phyloP scores from a whole-genome alignment of 2,797 vertebrate genomes.

The Denticeps clupeoides region DNA sequence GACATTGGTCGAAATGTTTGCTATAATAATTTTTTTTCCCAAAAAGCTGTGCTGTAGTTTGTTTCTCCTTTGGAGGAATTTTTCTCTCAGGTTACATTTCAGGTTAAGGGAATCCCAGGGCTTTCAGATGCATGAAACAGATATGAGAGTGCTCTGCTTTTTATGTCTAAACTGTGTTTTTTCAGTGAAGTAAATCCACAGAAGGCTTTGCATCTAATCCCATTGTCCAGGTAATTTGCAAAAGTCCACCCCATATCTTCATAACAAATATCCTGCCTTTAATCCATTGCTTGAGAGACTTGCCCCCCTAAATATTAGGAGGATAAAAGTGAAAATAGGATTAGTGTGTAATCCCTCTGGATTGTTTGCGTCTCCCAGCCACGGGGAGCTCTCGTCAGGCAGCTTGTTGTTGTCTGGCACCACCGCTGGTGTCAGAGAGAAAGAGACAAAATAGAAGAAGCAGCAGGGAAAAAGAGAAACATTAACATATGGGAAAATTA shows the following conservation, averaged over 20 bases:
- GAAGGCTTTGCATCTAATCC: slow-evolving; percentile 37
- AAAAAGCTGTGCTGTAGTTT: too few species aligned
- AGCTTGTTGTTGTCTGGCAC: slow-evolving; percentile 42
- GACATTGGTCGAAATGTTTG: too few species aligned
- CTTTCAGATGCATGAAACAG: too few species aligned
- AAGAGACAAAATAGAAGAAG: neutral
- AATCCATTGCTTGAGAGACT: slow-evolving; percentile 45
- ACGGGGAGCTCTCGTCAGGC: slow-evolving; percentile 40
- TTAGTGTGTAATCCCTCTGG: slow-evolving; percentile 60
- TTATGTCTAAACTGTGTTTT: too few species aligned
- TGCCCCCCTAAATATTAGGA: slow-evolving; percentile 50
- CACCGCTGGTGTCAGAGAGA: neutral
- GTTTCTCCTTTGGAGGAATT: too few species aligned
- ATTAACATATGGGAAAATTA: too few species aligned
- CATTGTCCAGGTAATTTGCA: slow-evolving; percentile 42
- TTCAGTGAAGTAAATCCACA: neutral
- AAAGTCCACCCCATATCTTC: slow-evolving; percentile 36
- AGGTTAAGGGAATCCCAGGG: too few species aligned
- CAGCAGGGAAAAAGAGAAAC: neutral
- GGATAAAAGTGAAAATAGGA: slow-evolving; percentile 64
- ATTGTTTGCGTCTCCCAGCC: slow-evolving; percentile 61
- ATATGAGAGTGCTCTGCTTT: too few species aligned
- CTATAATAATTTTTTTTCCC: too few species aligned
- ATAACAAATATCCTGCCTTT: slow-evolving; percentile 42
- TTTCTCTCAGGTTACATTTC: too few species aligned